Conservation (phyloP, 2,113 vertebrate genomes). For the Fregata magnificens region DNA sequence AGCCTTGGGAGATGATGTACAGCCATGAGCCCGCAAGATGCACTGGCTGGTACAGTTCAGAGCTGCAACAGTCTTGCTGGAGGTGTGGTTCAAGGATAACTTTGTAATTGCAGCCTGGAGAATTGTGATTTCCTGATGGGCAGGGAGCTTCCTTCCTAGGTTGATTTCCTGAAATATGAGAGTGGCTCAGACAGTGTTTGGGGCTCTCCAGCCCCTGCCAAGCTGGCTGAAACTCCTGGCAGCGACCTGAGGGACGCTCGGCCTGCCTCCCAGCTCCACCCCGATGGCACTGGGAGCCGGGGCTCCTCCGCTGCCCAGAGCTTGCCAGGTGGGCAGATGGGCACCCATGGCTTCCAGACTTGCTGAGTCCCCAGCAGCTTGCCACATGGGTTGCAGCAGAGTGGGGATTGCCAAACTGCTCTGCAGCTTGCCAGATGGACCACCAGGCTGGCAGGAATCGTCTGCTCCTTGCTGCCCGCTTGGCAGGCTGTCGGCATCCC, state of each 20-base stretch:
- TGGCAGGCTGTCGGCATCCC: background rate
- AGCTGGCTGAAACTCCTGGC: background rate
- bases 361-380: slow-evolving; percentile 19
- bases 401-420: background rate
- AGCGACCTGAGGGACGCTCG: background rate
- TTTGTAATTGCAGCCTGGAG: background rate
- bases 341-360: slow-evolving; percentile 8
- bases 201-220: background rate
- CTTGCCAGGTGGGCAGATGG: slow-evolving; percentile 50
- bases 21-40: fast-evolving
- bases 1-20: background rate
- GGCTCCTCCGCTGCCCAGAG: background rate
- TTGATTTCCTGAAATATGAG: background rate
- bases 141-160: background rate
- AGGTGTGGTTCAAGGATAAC: background rate
- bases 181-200: background rate
- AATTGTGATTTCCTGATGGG: background rate
- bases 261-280: background rate
- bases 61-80: background rate
- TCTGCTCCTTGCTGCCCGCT: background rate
- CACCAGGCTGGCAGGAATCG: background rate
- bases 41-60: fast-evolving
- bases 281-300: background rate
- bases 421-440: background rate
- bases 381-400: background rate